Percentiles rank a stretch among this genome's conserved stretches.
Evolutionary conservation across 2,113 vertebrate genomes (phyloP).

Genomic region (Gymnocephalus cernua): DNA sequence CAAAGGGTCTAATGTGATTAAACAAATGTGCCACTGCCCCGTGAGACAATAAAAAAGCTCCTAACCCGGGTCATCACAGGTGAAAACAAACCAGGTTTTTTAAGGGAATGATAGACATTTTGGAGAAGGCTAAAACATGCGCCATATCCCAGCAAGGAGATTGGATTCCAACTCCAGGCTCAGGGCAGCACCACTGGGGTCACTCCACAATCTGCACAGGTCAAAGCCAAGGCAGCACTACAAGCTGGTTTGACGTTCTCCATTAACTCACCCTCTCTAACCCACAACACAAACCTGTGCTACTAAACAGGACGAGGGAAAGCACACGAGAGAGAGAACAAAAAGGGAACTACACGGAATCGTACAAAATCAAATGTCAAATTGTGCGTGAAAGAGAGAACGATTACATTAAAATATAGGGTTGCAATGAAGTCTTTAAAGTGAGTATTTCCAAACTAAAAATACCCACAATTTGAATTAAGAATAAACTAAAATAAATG

Average conservation of each 20-base stretch:
- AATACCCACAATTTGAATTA: constrained; percentile 1
- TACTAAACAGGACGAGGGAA: constrained; percentile 35
- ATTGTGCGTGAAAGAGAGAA: not conserved
- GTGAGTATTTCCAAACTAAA: not conserved
- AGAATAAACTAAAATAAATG: constrained; percentile 14
- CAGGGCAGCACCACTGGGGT: constrained; percentile 67
- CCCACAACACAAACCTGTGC: constrained; percentile 65
- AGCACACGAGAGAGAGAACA: not conserved
- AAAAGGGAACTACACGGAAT: not conserved
- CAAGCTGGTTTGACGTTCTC: constrained; percentile 77
- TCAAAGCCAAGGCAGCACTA: constrained; percentile 75
- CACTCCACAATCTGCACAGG: constrained; percentile 81
- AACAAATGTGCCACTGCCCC: constrained; percentile 56
- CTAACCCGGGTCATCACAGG: constrained; percentile 58
- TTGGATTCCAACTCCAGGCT: constrained; percentile 79
- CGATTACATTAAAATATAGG: not conserved
- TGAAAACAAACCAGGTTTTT: constrained; percentile 71
- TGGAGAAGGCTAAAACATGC: constrained; percentile 74
- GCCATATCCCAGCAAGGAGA: constrained; percentile 75
- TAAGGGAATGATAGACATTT: constrained; percentile 70
- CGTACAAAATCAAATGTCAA: not conserved
- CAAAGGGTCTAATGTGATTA: constrained; percentile 58
- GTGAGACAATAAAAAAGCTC: constrained; percentile 10
- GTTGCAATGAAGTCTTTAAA: constrained; percentile 13
- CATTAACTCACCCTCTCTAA: constrained; percentile 75